Evolutionary conservation across 2,113 vertebrate genomes (phyloP), one percentile per base, ranked within the genome.

Genomic region (Oceanodroma tethys): DNA sequence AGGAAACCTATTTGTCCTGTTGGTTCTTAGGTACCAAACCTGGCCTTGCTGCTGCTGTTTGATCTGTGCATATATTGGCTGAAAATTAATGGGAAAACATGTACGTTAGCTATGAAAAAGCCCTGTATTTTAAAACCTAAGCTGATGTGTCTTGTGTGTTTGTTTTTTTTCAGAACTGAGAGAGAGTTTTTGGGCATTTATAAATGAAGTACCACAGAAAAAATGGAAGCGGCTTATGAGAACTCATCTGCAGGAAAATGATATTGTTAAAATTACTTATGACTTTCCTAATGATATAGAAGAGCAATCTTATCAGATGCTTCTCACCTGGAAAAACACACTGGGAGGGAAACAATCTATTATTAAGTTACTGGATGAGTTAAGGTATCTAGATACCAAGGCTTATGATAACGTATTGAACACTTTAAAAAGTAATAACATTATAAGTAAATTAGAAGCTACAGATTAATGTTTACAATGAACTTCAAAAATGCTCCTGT

Each of bases 251-350:
- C 22, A 36, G 2, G 71, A 93, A 45, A 91, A 85, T 21, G 19
- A 66, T 30, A 95, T 90, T 47, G 22, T 12, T 50, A 43, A 45
- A 10, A 56, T 92, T 30, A 50, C 21, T 22, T 7, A 16, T 17
- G 45, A 67, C 8, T 80, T 56, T 43, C 84, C 56, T 21, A 17
- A 63, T 25, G 21, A 91, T 25, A 30, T 18, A 76, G 32, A 40
- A 12, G 97, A 97, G 30, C 86, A 91, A 7, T 83, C 2, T 4
- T 89, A 96, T 23, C 43, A 93, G 79, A 94, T 95, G 94, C 91
- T 96, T 40, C 50, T 85, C 2, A 3, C 8, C 5, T 96, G 92
- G 88, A 87, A 26, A 42, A 76, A 67, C 11, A 76, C 20, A 36
- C 34, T 68, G 9, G 83, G 95, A 25, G 86, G 42, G 32, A 73